These are phyloP conservation scores for Nebria salina DNA, from an alignment of 2,888 invertebrate species.

Conservation along the genomic window DNA sequence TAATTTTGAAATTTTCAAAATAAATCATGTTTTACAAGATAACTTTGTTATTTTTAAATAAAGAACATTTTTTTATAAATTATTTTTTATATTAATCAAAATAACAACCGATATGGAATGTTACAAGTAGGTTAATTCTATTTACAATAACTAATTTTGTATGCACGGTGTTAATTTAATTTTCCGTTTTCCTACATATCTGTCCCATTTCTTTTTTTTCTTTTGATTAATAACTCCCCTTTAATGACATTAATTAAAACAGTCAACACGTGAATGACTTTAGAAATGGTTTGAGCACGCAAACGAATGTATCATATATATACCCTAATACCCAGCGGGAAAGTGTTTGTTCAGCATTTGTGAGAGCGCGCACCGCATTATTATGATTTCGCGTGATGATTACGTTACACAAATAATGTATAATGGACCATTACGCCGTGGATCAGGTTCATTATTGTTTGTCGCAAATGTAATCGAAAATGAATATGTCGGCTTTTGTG, in stretches of 20 bases:
- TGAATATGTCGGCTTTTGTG: not conserved
- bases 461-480: not conserved
- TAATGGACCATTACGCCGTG: constrained; percentile 3
- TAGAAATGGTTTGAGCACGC: constrained; percentile 40
- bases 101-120: not conserved
- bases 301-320: constrained; percentile 32
- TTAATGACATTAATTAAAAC: constrained; percentile 45
- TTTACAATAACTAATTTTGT: not conserved
- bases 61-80: too few relatives aligned
- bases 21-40: too few relatives aligned
- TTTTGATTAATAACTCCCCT: constrained; percentile 42
- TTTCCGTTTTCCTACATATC: constrained; percentile 40
- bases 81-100: too few relatives aligned
- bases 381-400: constrained; percentile 42
- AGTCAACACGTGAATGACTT: constrained; percentile 45
- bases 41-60: too few relatives aligned
- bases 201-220: constrained; percentile 26
- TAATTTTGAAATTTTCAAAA: too few relatives aligned
- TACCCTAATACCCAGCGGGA: constrained; percentile 2
- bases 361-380: constrained; percentile 14
- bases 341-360: constrained; percentile 9
- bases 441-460: not conserved
- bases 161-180: constrained; percentile 41
- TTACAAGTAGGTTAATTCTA: not conserved
- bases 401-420: not conserved